Conservation (phyloP, 1,140 invertebrate genomes). For the Trichoplusia ni region DNA sequence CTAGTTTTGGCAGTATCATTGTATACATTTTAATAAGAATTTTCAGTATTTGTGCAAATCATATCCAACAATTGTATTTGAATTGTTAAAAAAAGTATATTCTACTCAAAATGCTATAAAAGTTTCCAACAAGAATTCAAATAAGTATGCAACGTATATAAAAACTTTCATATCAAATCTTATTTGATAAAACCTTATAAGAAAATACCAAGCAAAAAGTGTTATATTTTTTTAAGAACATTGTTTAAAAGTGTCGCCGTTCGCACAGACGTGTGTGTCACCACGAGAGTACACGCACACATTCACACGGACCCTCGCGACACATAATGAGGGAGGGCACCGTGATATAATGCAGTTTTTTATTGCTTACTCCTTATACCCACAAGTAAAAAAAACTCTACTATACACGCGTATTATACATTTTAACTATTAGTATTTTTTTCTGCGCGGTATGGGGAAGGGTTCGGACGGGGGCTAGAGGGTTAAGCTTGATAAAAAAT, state of each 20-base stretch:
- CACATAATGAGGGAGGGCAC: slow-evolving; percentile 75
- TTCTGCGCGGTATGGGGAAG: slow-evolving; percentile 64
- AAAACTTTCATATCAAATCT: slow-evolving; percentile 10
- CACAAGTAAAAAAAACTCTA: slow-evolving; percentile 76
- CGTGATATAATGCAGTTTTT: slow-evolving; percentile 81
- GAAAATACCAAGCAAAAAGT: slow-evolving; percentile 2
- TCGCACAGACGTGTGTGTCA: slow-evolving; percentile 19
- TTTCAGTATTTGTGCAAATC: too few species aligned
- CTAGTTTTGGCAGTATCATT: background rate
- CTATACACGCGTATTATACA: slow-evolving; percentile 68
- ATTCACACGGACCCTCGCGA: slow-evolving; percentile 54
- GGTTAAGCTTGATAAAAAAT: slow-evolving; percentile 77
- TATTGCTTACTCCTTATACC: slow-evolving; percentile 78
- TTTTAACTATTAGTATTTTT: slow-evolving; percentile 78
- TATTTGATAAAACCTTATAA: slow-evolving; percentile 13
- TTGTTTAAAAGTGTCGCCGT: slow-evolving; percentile 20
- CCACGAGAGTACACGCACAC: slow-evolving; percentile 55
- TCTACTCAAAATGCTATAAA: background rate
- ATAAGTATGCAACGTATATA: background rate
- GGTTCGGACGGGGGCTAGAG: slow-evolving; percentile 65
- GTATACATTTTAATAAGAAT: too few species aligned
- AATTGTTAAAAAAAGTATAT: background rate
- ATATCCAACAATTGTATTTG: too few species aligned
- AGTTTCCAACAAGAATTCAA: slow-evolving; percentile 9
- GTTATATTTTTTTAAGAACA: slow-evolving; percentile 21